phyloP scores from a whole-genome alignment of 2,888 invertebrate species.

The Sphecodes monilicornis region DNA sequence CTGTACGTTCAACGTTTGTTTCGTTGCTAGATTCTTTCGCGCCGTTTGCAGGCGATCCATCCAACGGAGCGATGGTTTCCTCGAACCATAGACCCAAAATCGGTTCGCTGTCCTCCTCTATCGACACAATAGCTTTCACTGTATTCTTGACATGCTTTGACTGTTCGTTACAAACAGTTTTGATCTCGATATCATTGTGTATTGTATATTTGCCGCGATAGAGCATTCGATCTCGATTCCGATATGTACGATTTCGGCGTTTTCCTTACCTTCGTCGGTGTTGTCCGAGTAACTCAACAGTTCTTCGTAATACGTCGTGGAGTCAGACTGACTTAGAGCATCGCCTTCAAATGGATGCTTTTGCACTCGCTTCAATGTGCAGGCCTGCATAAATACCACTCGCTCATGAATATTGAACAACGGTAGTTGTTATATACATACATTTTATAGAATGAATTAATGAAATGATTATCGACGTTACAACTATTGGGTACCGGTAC shows the following conservation, averaged over 20 bases:
- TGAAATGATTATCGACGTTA: too few relatives aligned
- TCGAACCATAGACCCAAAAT: slow-evolving; percentile 97
- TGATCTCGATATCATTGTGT: neutral
- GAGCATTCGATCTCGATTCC: neutral
- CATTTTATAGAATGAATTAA: too few relatives aligned
- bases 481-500: neutral
- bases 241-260: too few relatives aligned
- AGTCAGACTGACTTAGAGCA: slow-evolving; percentile 94
- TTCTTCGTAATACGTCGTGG: slow-evolving; percentile 98
- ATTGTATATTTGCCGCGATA: neutral
- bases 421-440: neutral
- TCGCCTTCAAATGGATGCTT: slow-evolving; percentile 94
- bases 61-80: slow-evolving; percentile 94
- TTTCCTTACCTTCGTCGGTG: slow-evolving; percentile 91
- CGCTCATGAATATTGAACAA: neutral
- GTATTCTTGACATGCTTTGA: slow-evolving; percentile 36
- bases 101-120: slow-evolving; percentile 92
- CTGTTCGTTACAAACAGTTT: neutral
- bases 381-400: slow-evolving; percentile 85
- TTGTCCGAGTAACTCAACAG: slow-evolving; percentile 96
- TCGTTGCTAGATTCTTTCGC: slow-evolving; percentile 85
- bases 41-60: slow-evolving; percentile 86
- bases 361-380: slow-evolving; percentile 92
- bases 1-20: slow-evolving; percentile 85
- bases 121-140: slow-evolving; percentile 81